These are phyloP conservation scores for Oenanthe melanoleuca DNA, from an alignment of 2,113 vertebrate species.

Conservation along the genomic window DNA sequence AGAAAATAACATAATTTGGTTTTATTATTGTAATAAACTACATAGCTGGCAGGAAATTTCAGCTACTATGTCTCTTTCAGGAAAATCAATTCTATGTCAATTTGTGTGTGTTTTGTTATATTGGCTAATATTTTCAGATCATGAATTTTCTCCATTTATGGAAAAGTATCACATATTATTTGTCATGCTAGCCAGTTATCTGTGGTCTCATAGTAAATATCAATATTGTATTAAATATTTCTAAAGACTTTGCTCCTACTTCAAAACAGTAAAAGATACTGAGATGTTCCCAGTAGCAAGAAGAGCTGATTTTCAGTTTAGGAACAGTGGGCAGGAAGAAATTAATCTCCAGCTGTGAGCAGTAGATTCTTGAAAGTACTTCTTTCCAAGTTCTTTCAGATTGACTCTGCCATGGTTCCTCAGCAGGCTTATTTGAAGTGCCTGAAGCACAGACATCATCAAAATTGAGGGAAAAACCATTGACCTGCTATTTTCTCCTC, in stretches of 20 bases:
- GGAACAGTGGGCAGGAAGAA: background rate
- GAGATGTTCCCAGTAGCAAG: background rate
- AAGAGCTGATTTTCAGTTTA: background rate
- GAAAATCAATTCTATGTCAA: background rate
- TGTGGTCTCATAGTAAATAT: background rate
- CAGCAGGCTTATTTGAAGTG: background rate
- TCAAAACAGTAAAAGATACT: background rate
- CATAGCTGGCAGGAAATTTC: background rate
- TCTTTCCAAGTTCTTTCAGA: background rate
- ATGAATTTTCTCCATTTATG: background rate
- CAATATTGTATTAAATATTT: background rate
- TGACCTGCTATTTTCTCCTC: background rate
- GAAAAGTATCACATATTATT: background rate
- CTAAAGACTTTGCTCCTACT: background rate
- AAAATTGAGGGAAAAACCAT: background rate
- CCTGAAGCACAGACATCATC: background rate
- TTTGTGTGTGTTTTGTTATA: background rate
- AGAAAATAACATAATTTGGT: background rate
- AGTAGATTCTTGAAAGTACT: background rate
- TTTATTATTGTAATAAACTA: background rate
- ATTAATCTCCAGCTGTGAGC: background rate
- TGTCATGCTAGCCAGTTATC: background rate
- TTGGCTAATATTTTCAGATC: background rate
- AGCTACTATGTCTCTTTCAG: background rate
- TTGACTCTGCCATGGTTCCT: background rate